phyloP scores from a whole-genome alignment of 2,888 invertebrate species.

The Epinotia brunnichana region DNA sequence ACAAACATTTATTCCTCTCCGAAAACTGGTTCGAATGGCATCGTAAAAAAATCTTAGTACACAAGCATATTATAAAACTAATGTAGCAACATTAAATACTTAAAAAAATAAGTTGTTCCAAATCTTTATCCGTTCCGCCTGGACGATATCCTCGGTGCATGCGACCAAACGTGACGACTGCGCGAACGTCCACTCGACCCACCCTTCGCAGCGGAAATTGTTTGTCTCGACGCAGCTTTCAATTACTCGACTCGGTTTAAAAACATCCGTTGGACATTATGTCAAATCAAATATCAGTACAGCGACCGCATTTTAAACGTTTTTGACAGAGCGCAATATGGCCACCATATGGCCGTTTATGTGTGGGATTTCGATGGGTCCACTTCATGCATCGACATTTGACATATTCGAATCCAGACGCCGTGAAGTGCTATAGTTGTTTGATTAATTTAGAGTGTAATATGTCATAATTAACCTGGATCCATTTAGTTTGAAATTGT shows the following conservation, averaged over 20 bases:
- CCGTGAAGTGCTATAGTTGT: not conserved
- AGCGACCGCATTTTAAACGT: not conserved
- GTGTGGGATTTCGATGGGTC: not conserved
- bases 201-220: conserved; percentile 64
- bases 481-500: no score
- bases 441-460: not conserved
- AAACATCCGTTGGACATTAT: not conserved
- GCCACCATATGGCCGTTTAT: not conserved
- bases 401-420: not conserved
- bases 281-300: not conserved
- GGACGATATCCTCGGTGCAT: conserved; percentile 68
- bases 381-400: not conserved
- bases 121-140: conserved; percentile 65
- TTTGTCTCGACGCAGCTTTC: conserved; percentile 50
- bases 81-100: not conserved
- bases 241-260: conserved; percentile 8
- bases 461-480: not conserved
- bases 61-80: not conserved
- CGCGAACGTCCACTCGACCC: conserved; percentile 63
- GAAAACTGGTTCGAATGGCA: no score
- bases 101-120: conserved; percentile 40
- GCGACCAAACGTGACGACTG: conserved; percentile 74
- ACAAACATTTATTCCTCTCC: no score
- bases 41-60: no score
- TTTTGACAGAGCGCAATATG: not conserved